A percentile compares a stretch with the other conserved stretches of the same genome.
Conservation (phyloP, 2,797 vertebrate species). For the Mycteria americana region DNA sequence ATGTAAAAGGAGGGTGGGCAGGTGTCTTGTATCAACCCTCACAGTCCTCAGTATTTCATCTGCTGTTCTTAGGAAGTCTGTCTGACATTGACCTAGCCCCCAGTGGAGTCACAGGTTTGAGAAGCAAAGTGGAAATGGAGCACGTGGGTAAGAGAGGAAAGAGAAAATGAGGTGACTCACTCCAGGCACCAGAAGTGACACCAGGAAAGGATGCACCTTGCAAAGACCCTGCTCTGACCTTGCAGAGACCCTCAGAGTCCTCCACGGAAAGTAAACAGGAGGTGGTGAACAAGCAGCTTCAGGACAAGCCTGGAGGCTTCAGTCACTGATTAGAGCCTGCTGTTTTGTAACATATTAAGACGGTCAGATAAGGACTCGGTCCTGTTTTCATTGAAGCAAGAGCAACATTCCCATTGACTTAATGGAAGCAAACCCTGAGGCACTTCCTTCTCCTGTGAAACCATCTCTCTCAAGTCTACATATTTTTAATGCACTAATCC, state of each 20-base stretch:
- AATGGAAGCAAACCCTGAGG: neutral
- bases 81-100: neutral
- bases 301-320: neutral
- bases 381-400: neutral
- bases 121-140: neutral
- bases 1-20: neutral
- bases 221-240: neutral
- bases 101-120: neutral
- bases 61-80: neutral
- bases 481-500: constrained; percentile 15
- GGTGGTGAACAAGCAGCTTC: neutral
- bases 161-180: neutral
- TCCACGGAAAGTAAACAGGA: neutral
- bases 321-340: neutral
- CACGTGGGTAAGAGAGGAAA: neutral
- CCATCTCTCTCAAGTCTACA: neutral
- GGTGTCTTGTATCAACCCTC: neutral
- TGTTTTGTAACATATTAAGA: neutral
- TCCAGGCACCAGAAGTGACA: neutral
- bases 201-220: neutral
- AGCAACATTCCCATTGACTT: neutral
- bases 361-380: neutral
- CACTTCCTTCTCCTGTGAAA: neutral
- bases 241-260: neutral
- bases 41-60: neutral